Conservation (phyloP, 2,797 vertebrate genomes). For the Hybognathus amarus region DNA sequence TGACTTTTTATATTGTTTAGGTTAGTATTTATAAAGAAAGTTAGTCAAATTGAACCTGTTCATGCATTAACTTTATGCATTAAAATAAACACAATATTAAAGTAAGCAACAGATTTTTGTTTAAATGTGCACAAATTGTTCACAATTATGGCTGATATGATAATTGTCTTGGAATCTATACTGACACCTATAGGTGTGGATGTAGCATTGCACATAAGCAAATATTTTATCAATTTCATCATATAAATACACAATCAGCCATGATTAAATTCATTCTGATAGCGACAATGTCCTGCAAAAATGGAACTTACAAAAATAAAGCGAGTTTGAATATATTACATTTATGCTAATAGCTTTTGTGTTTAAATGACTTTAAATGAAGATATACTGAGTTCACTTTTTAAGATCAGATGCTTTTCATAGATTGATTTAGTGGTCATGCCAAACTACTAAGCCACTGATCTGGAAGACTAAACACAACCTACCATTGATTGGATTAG, state of each 20-base stretch:
- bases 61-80: background rate
- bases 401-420: conserved; percentile 1
- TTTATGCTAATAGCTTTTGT: background rate
- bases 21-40: background rate
- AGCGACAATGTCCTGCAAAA: background rate
- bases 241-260: background rate
- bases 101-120: background rate
- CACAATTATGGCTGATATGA: background rate
- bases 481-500: background rate
- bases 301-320: background rate
- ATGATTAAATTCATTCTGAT: background rate
- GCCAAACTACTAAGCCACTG: background rate
- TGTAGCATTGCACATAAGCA: background rate
- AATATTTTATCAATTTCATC: background rate
- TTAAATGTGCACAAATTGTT: background rate
- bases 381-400: background rate
- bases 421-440: background rate
- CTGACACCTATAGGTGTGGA: background rate
- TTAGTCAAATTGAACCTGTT: background rate
- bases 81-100: background rate
- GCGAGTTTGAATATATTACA: background rate
- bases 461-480: background rate
- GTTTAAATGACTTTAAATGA: background rate
- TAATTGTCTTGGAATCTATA: background rate
- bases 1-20: background rate